These are phyloP conservation scores for Oreochromis niloticus DNA, from an alignment of 2,113 vertebrate species.

Conservation along the genomic window DNA sequence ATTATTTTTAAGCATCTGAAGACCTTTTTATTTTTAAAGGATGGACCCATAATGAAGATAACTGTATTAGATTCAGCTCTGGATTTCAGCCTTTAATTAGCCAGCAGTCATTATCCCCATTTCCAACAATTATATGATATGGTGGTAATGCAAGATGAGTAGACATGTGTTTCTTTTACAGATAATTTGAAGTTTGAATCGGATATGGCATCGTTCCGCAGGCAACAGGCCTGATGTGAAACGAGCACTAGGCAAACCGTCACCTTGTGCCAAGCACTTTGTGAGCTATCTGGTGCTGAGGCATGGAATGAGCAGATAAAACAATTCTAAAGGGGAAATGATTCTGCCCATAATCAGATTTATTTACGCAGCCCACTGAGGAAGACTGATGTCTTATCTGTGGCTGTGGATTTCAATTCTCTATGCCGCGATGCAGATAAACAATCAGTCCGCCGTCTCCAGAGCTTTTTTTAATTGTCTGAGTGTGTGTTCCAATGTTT, in stretches of 20 bases:
- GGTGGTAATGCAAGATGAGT: neutral
- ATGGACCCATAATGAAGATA: neutral
- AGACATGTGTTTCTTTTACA: neutral
- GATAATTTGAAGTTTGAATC: neutral
- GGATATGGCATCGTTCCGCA: neutral
- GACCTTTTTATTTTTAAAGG: neutral
- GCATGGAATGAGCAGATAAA: constrained; percentile 71
- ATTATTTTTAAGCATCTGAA: neutral
- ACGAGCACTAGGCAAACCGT: neutral
- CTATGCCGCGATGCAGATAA: constrained; percentile 64
- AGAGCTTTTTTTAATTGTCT: constrained; percentile 66
- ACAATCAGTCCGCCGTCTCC: constrained; percentile 64
- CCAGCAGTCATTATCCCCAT: neutral
- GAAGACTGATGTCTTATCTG: constrained; percentile 77
- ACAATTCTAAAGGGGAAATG: constrained; percentile 75
- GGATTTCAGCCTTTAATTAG: neutral
- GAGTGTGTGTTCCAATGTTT: neutral
- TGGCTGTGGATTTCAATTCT: constrained; percentile 70
- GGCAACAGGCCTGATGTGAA: constrained; percentile 6
- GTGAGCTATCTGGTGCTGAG: constrained; percentile 58
- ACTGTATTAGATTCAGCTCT: neutral
- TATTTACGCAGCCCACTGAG: constrained; percentile 71
- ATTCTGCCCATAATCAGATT: constrained; percentile 76
- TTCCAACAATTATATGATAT: neutral
- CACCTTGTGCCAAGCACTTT: constrained; percentile 50